Conservation (phyloP, 2,113 vertebrate genomes). For the Pterocles gutturalis region DNA sequence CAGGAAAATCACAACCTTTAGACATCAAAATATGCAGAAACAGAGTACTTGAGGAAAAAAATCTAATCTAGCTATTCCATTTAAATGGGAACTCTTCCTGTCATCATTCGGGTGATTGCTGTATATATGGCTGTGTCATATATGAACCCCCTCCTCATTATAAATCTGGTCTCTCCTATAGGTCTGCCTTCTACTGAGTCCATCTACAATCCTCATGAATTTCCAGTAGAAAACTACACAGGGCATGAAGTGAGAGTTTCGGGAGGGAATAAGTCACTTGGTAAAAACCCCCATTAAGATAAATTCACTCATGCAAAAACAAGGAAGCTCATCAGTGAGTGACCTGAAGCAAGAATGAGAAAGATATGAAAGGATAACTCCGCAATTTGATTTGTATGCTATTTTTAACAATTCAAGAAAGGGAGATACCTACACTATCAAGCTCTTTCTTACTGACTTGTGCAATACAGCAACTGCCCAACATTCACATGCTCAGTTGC, state of each 20-base stretch:
- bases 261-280: not conserved
- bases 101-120: fast-evolving
- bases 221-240: not conserved
- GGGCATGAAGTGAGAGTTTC: not conserved
- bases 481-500: fast-evolving
- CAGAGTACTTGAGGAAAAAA: not conserved
- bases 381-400: not conserved
- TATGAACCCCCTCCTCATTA: not conserved
- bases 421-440: not conserved
- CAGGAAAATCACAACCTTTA: not conserved
- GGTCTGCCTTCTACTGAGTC: not conserved
- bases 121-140: not conserved
- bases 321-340: not conserved
- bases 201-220: not conserved
- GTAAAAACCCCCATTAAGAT: not conserved
- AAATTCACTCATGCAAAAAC: not conserved
- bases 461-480: not conserved
- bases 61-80: not conserved
- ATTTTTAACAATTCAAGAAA: not conserved
- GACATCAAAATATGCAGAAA: not conserved
- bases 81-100: not conserved
- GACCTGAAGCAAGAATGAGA: not conserved
- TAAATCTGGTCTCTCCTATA: not conserved
- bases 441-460: not conserved
- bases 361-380: not conserved